Percentiles rank a stretch among this genome's conserved stretches.
These are phyloP conservation scores for Ursus arctos DNA, from an alignment of 2,113 vertebrate species.

Conservation along the genomic window DNA sequence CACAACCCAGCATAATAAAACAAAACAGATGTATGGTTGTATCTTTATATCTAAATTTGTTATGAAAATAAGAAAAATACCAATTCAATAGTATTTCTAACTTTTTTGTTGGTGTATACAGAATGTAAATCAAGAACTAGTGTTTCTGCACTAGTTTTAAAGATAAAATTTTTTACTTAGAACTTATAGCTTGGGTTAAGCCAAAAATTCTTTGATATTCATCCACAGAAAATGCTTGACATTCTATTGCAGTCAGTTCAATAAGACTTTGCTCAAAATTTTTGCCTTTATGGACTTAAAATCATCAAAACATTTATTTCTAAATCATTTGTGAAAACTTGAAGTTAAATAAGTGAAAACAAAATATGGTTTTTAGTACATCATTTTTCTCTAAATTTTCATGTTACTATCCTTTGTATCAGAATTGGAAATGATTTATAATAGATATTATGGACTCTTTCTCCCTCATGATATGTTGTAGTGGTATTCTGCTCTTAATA, in stretches of 20 bases:
- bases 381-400: neutral
- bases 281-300: neutral
- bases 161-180: neutral
- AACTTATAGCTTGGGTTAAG: neutral
- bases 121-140: neutral
- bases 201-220: neutral
- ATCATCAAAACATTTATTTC: neutral
- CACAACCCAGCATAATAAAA: neutral
- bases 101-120: neutral
- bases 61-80: neutral
- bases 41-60: neutral
- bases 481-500: neutral
- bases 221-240: neutral
- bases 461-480: neutral
- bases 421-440: constrained; percentile 10
- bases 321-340: neutral
- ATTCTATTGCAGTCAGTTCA: constrained; percentile 13
- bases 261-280: neutral
- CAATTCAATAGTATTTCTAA: neutral
- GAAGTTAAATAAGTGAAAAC: neutral
- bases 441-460: neutral
- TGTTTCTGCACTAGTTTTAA: neutral
- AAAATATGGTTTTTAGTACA: neutral
- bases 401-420: neutral
- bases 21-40: neutral